These are phyloP conservation scores for Nebria salina DNA, from an alignment of 2,888 invertebrate species.

Conservation along the genomic window DNA sequence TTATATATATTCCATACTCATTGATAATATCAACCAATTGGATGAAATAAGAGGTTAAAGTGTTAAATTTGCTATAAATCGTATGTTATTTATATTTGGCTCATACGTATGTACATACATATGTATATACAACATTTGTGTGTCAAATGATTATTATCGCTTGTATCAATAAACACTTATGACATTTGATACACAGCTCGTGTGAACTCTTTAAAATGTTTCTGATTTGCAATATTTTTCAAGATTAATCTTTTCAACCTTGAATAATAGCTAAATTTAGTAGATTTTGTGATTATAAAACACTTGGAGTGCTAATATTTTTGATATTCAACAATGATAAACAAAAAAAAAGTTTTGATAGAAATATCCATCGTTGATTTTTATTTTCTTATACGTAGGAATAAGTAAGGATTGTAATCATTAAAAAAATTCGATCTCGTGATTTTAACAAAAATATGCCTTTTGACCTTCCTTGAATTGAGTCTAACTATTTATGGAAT, in stretches of 20 bases:
- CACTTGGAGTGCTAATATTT: background rate
- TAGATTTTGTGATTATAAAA: background rate
- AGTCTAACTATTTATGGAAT: no score
- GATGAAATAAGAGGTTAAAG: background rate
- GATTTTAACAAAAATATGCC: no score
- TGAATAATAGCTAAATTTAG: background rate
- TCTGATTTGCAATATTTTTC: background rate
- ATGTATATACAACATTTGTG: background rate
- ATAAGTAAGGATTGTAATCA: background rate
- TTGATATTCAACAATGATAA: background rate
- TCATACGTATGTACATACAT: background rate
- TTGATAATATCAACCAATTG: background rate
- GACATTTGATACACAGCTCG: background rate
- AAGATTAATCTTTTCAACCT: background rate
- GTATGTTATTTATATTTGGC: background rate
- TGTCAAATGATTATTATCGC: background rate
- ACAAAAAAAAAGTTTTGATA: background rate
- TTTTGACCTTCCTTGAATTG: no score
- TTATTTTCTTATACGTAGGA: background rate
- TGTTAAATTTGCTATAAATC: constrained; percentile 6
- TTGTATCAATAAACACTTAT: background rate
- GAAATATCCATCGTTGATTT: background rate
- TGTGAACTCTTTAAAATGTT: background rate
- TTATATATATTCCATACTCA: background rate
- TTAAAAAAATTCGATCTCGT: background rate